Percentiles rank a stretch among this genome's conserved stretches.
These are phyloP conservation scores for Actinia tenebrosa DNA, from an alignment of 64 coral and sea anemone species.

Conservation along the genomic window DNA sequence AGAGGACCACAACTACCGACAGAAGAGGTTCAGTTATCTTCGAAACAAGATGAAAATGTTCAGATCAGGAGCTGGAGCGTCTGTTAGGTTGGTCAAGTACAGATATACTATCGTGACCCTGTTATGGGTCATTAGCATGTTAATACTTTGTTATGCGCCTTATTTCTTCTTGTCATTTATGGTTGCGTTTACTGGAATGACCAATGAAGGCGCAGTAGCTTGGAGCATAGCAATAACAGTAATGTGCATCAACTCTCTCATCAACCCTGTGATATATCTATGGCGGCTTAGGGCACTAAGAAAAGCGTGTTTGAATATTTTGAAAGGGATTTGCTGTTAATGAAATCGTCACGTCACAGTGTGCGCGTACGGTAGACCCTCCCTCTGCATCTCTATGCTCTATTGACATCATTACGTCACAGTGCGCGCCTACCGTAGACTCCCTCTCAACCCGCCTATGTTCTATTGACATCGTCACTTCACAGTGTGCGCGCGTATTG, in stretches of 20 bases:
- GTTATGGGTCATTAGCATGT: not conserved
- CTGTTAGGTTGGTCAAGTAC: not conserved
- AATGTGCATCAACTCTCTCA: not conserved
- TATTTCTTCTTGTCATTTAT: conserved; percentile 2
- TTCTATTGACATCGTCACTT: no score
- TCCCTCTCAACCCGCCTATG: no score
- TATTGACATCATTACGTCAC: no score
- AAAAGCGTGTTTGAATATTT: not conserved
- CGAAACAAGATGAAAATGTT: not conserved
- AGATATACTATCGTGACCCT: not conserved
- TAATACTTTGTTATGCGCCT: not conserved
- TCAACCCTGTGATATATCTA: conserved; percentile 2
- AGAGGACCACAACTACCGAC: not conserved
- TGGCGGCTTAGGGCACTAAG: not conserved
- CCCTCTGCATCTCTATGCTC: no score
- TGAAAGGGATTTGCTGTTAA: not conserved
- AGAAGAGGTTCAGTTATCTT: not conserved
- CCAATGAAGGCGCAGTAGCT: not conserved
- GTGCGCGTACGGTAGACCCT: no score
- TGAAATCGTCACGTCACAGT: no score
- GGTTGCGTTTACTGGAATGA: conserved; percentile 1
- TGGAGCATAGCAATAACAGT: not conserved
- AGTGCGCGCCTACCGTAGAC: no score
- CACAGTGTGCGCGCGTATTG: no score
- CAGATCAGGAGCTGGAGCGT: not conserved